Base-by-base conservation (phyloP, 2,113 vertebrate species). In the Proterorhinus semilunaris region DNA sequence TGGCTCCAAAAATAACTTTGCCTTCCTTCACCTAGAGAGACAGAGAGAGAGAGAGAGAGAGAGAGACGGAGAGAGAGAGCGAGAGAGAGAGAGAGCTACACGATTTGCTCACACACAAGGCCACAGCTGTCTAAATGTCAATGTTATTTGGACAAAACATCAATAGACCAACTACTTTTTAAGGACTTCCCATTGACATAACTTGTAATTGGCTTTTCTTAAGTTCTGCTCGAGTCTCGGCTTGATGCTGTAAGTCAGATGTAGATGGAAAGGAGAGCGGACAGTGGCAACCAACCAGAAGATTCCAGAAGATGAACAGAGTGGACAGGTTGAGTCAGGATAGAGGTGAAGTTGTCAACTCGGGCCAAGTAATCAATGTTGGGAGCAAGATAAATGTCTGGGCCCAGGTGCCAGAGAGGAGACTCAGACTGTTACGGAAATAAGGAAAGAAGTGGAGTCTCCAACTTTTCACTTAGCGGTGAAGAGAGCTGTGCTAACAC, bases 51-150 rank as follows among this genome's bases (percentile, higher is more conserved):
- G n/a, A 21, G 2, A 21, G 21, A 21, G 21, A 21, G 21, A 13
- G 12, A 49, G 55, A 5, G 27, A 21, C n/a, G 2, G 2, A 21
- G 21, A 21, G 21, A 21, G 21, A 21, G n/a, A n/a, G n/a, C n/a
- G n/a, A n/a, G n/a, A n/a, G n/a, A n/a, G n/a, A 21, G 1, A 21
- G 1, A 11, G 10, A 5, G 0, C 55, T 48, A 12, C 17, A 16
- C 42, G 71, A 44, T 71, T 68, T 66, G 61, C 44, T 67, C 5
- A 11, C 9, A 10, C 21, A n/a, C 21, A 27, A 70, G 51, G 49
- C 61, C 4, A 71, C 51, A 48, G 57, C 27, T 36, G 52, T 68
- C 54, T 47, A 13, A 13, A 13, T 9, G 57, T 61, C 11, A 7
- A 21, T 5, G 43, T 12, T 44, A 44, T 3, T 3, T 61, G 36